Evolutionary conservation across 2,113 vertebrate genomes (phyloP).

Genomic region (Anser brachyrhynchus): DNA sequence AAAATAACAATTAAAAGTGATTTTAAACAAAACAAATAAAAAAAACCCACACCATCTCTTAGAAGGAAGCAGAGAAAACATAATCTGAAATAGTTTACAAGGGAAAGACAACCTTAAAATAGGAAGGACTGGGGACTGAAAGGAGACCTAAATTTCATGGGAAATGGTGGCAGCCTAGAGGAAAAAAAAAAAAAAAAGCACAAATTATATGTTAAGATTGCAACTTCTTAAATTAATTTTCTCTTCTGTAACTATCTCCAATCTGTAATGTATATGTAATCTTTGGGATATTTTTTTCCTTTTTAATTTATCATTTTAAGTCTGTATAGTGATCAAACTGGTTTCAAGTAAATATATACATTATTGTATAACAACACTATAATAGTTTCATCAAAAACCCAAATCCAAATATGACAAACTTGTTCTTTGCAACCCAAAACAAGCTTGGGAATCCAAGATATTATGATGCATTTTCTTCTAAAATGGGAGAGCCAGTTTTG

Average conservation of each 20-base stretch:
- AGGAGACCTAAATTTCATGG: background rate
- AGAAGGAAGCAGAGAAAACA: background rate
- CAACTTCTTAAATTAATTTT: background rate
- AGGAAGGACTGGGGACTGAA: rapidly evolving
- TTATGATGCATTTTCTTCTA: background rate
- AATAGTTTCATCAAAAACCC: background rate
- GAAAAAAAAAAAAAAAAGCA: background rate
- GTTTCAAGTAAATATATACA: background rate
- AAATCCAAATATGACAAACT: background rate
- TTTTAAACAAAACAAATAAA: background rate
- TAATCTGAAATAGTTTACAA: background rate
- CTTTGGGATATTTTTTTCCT: background rate
- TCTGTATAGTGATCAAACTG: background rate
- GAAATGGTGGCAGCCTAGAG: background rate
- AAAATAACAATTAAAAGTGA: background rate
- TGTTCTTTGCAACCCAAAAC: background rate
- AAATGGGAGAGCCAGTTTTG: background rate
- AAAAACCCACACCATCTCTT: background rate
- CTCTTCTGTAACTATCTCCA: background rate
- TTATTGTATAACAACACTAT: background rate
- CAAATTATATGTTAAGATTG: background rate
- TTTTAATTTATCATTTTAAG: background rate
- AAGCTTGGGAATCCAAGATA: background rate
- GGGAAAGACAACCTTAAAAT: background rate
- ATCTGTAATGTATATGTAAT: background rate